Conservation (phyloP, 2,888 invertebrate genomes). For the Lordiphosa fenestrarum region DNA sequence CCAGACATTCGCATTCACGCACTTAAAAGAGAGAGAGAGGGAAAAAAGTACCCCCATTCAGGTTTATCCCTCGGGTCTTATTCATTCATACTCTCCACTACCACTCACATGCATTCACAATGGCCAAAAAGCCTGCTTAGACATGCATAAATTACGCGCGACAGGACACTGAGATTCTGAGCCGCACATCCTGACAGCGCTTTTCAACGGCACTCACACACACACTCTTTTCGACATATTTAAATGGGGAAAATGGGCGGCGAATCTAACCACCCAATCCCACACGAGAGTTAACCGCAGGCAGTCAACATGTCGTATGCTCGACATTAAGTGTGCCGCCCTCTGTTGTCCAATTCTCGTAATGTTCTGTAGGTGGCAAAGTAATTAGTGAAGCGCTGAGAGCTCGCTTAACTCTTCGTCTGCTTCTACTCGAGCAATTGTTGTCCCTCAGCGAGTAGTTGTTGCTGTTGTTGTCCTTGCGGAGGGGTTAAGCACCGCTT, state of each 20-base stretch:
- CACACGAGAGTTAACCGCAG: conserved; percentile 50
- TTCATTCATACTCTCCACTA: conserved; percentile 5
- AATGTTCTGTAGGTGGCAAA: conserved; percentile 62
- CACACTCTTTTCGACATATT: conserved; percentile 39
- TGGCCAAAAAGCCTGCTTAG: conserved; percentile 54
- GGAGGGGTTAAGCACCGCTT: conserved; percentile 43
- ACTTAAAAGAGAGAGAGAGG: background rate
- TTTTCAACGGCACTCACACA: conserved; percentile 24
- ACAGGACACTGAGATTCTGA: conserved; percentile 28
- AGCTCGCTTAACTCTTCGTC: conserved; percentile 46
- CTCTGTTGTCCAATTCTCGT: conserved; percentile 17
- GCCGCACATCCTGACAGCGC: conserved; percentile 20
- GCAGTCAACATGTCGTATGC: conserved; percentile 59
- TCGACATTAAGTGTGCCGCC: conserved; percentile 57
- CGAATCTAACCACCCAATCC: background rate
- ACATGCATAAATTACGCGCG: conserved; percentile 62
- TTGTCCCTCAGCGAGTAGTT: conserved; percentile 23
- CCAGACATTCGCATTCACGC: conserved; percentile 3
- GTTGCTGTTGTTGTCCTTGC: conserved; percentile 1
- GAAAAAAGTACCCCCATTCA: conserved; percentile 5
- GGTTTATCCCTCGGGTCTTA: conserved; percentile 8
- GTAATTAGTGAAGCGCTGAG: conserved; percentile 69
- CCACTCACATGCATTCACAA: conserved; percentile 14
- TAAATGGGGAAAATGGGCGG: conserved; percentile 32
- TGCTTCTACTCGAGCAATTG: conserved; percentile 18